A percentile compares a stretch with the other conserved stretches of the same genome.
phyloP scores from a whole-genome alignment of 2,797 vertebrate species.

The Coendou prehensilis region DNA sequence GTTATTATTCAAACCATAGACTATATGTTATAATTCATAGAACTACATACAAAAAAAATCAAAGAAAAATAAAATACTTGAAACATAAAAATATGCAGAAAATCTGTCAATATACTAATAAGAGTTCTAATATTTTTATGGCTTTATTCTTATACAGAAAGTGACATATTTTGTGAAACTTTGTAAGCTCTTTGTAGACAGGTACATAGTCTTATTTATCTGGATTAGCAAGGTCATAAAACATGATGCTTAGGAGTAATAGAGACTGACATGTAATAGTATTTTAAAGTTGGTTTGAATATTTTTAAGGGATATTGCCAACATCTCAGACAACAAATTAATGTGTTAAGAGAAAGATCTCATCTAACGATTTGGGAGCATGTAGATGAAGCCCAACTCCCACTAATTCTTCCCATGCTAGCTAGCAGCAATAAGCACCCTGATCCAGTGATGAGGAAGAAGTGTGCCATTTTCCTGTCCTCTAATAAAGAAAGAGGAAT shows the following conservation, averaged over 20 bases:
- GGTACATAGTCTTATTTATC: neutral
- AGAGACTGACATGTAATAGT: neutral
- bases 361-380: neutral
- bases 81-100: neutral
- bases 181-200: neutral
- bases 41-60: neutral
- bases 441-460: neutral
- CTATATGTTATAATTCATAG: neutral
- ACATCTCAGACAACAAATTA: conserved; percentile 10
- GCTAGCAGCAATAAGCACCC: neutral
- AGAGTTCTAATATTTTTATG: neutral
- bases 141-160: neutral
- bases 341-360: neutral
- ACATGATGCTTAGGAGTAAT: neutral
- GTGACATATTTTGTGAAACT: neutral
- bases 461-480: neutral
- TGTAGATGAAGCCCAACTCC: neutral
- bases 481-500: neutral
- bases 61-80: neutral
- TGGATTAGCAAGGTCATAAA: conserved; percentile 12
- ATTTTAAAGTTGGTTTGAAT: neutral
- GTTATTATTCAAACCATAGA: neutral
- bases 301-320: neutral
- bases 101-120: neutral
- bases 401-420: too few species aligned